Base-by-base conservation (phyloP, 2,797 vertebrate species). In the Menidia menidia region DNA sequence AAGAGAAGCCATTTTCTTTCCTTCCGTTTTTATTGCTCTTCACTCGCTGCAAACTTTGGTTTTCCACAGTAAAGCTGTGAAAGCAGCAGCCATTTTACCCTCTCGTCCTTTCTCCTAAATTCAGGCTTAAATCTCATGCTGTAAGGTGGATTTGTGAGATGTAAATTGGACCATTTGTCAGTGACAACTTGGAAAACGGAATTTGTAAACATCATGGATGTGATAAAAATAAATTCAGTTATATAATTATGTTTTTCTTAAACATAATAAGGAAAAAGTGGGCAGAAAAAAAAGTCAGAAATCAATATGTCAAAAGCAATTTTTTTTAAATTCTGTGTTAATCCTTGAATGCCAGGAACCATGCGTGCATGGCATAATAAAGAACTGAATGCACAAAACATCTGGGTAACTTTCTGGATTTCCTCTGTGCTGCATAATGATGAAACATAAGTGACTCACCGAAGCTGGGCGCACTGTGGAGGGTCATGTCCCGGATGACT, bases 401-500 rank as follows among this genome's bases (percentile, higher is more conserved):
- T 4, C 9, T 8, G 7, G 19, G 58, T 9, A 54, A 15, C n/a
- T 25, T 12, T 50, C 48, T 53, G 32, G 42, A 10, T 39, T 0
- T 62, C 45, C 13, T 16, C 31, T 47, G 58, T 18, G n/a, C 57
- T 1, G 10, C 45, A 59, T 45, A 18, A 73, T 44, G 65, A 81
- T 31, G 60, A 61, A 67, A 61, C 68, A 57, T 31, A 12, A 47
- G 30, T 45, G 13, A 70, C 93, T 95, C 95, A 99, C 98, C 98
- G 31, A 99, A 99, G 89, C 98, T 99, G 71, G 98, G 98, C 1
- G 98, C 98, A 0, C 98, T 99, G 87, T 99, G 98, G 85, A 99
- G 93, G 83, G 98, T 99, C 98, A 99, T 99, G 71, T 99, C 98
- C 83, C 98, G 95, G 89, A 99, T 99, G 87, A 99, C 98, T 90